These are phyloP conservation scores for Schizopygopsis malacanthus DNA, from an alignment of 2,797 vertebrate species.

Conservation along the genomic window DNA sequence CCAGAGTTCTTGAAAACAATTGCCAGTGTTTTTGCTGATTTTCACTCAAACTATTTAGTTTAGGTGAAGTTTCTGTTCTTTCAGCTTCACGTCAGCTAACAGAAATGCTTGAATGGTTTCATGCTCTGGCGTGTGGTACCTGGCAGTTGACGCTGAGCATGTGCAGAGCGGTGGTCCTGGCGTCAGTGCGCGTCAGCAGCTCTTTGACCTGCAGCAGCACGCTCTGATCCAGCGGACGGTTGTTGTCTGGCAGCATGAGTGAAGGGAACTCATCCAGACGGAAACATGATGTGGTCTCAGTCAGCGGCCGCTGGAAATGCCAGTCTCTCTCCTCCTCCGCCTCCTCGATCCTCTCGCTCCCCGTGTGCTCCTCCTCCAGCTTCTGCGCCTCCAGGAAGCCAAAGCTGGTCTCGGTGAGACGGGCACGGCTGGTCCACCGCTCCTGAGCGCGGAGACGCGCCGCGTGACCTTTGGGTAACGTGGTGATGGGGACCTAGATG, in stretches of 20 bases:
- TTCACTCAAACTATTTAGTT: background rate
- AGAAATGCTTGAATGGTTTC: background rate
- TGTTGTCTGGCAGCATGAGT: constrained; percentile 81
- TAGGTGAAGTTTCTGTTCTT: background rate
- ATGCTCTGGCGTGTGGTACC: constrained; percentile 65
- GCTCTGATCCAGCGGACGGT: constrained; percentile 82
- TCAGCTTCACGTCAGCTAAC: background rate
- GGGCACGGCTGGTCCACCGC: constrained; percentile 82
- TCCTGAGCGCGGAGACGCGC: constrained; percentile 81
- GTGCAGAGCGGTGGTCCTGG: constrained; percentile 80
- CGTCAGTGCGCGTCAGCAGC: constrained; percentile 77
- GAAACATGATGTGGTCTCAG: constrained; percentile 79
- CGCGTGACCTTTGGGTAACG: constrained; percentile 71
- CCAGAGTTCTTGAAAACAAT: too few relatives aligned
- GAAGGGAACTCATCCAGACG: constrained; percentile 76
- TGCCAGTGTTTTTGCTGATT: too few relatives aligned
- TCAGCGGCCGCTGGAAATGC: constrained; percentile 78
- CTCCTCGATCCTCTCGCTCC: constrained; percentile 24
- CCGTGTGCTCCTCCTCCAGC: constrained; percentile 32
- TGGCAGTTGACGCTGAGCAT: constrained; percentile 86
- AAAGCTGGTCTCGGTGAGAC: constrained; percentile 80
- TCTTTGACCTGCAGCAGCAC: constrained; percentile 78
- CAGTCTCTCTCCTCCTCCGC: constrained; percentile 58
- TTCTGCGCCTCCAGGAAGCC: constrained; percentile 79
- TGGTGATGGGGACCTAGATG: constrained; percentile 44